Base-by-base conservation (phyloP, 1,140 invertebrate genomes). In the Aphelenchoides besseyi region DNA sequence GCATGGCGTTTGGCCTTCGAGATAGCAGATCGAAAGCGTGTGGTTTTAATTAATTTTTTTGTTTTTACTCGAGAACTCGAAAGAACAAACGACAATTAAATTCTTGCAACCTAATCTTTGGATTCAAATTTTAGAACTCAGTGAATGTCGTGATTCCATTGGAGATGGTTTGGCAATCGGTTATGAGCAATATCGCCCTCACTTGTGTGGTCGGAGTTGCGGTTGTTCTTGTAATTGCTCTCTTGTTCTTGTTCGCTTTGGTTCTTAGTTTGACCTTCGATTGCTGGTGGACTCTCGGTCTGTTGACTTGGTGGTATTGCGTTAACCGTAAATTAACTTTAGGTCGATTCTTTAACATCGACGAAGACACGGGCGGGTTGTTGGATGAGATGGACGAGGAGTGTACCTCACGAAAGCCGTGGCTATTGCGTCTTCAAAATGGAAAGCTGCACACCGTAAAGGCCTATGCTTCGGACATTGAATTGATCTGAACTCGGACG, bases 201-300 rank as follows among this genome's bases (percentile, higher is more conserved):
- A 64, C 26, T 5, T 5, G 5, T 28, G 62, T 64, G 9, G 23
- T 64, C 62, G 62, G 32, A 5, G 62, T 64, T 5, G 62, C 62
- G 3, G 9, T 64, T n/a, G 5, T 64, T 3, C 23, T 64, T 5
- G n/a, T 59, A 5, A 52, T 64, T 59, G n/a, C 23, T 5, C 5
- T 64, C 62, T 5, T 64, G n/a, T 64, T 64, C 28, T 52, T 64
- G 62, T 64, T 64, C 62, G n/a, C 28, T 53, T 59, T 64, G 32
- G 62, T 64, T 5, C 3, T 64, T 3, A 54, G 29, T n/a, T 59
- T 64, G n/a, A 64, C 62, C 5, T 64, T 35, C 28, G 62, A 64
- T 23, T 64, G 62, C 36, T 64, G 62, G 62, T 64, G 48, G 32
- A 8, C 48, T 8, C n/a, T 64, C 5, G 62, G 62, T 64, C 5